phyloP scores from a whole-genome alignment of 2,113 vertebrate genomes.

The Hyperoodon ampullatus region DNA sequence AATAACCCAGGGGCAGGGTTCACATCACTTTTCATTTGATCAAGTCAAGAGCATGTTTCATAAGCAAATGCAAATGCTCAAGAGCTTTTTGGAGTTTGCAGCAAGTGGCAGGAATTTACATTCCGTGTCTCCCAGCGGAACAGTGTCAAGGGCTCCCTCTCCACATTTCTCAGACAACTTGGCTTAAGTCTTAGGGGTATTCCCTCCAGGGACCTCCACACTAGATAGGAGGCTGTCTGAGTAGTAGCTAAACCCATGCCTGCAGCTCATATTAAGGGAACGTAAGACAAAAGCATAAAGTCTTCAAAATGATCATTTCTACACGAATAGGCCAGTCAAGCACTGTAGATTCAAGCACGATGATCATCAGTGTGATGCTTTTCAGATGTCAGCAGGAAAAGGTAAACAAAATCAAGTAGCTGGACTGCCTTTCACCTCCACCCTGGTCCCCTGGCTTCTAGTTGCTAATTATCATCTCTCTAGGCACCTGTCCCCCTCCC shows the following conservation, averaged over 20 bases:
- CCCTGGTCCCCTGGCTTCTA: not conserved
- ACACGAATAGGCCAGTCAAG: conserved; percentile 50
- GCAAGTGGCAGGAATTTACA: conserved; percentile 30
- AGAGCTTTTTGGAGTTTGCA: not conserved
- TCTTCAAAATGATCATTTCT: not conserved
- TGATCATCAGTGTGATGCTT: not conserved
- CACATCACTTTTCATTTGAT: conserved; percentile 21
- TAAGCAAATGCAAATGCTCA: conserved; percentile 52
- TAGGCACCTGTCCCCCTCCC: not conserved
- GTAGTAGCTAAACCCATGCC: not conserved
- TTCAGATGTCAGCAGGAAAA: not conserved
- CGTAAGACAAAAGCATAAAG: not conserved
- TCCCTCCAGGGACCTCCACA: not conserved
- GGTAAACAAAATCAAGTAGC: not conserved
- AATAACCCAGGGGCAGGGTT: conserved; percentile 41
- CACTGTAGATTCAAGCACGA: not conserved
- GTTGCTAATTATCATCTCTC: not conserved
- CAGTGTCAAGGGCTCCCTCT: not conserved
- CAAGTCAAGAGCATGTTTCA: conserved; percentile 48
- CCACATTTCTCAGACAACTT: not conserved
- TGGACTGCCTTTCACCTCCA: not conserved
- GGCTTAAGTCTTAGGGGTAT: not conserved
- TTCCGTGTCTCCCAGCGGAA: not conserved
- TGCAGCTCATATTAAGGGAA: not conserved
- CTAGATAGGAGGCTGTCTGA: not conserved